These are phyloP conservation scores for Philhelius pedissequus DNA, from an alignment of 2,888 invertebrate species.

Conservation along the genomic window DNA sequence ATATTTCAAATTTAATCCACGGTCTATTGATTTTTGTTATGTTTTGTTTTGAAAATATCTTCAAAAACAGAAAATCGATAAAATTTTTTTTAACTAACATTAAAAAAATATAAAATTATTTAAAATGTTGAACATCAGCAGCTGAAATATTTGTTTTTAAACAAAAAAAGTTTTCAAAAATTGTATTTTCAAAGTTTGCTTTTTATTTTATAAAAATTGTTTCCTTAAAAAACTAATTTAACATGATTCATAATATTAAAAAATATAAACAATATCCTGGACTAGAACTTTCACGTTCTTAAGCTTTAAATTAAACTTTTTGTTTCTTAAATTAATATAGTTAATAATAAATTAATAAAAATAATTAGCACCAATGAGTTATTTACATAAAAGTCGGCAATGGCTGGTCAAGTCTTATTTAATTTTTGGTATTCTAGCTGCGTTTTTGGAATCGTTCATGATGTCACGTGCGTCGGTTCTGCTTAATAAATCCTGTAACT, in stretches of 20 bases:
- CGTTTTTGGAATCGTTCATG: not conserved
- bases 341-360: conserved; percentile 21
- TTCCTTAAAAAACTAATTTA: conserved; percentile 37
- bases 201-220: conserved; percentile 15
- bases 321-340: not conserved
- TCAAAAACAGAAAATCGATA: too few relatives aligned
- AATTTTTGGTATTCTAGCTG: conserved; percentile 62
- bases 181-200: not conserved
- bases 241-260: conserved; percentile 11
- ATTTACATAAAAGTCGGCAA: not conserved
- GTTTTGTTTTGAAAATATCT: too few relatives aligned
- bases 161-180: not conserved
- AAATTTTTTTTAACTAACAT: too few relatives aligned
- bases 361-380: conserved; percentile 26
- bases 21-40: too few relatives aligned
- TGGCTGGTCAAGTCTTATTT: not conserved
- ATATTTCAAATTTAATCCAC: too few relatives aligned
- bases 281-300: conserved; percentile 59
- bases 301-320: conserved; percentile 9
- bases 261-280: conserved; percentile 20
- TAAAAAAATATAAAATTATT: too few relatives aligned
- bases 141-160: too few relatives aligned
- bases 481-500: not conserved
- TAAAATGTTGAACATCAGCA: not conserved
- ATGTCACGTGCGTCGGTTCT: too few relatives aligned